These are phyloP conservation scores for Rana temporaria DNA, from an alignment of 2,113 vertebrate species.

Conservation along the genomic window DNA sequence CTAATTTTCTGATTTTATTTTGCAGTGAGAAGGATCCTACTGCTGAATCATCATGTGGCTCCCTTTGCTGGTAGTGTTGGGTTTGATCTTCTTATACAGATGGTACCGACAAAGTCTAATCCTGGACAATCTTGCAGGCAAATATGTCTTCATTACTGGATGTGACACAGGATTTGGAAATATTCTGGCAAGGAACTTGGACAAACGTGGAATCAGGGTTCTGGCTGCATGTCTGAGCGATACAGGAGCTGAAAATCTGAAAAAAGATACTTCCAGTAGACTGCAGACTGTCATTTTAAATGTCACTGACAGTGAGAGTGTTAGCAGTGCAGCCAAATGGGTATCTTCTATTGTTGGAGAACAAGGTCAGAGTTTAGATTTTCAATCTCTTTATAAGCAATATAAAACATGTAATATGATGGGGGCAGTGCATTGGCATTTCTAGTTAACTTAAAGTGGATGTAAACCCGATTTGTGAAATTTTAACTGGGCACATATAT, in stretches of 20 bases:
- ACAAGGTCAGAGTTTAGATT: not conserved
- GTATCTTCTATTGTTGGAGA: slow-evolving; percentile 58
- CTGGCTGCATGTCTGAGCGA: slow-evolving; percentile 80
- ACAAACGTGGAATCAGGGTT: slow-evolving; percentile 74
- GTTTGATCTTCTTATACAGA: not conserved
- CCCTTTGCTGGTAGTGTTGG: not conserved
- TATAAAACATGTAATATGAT: no score
- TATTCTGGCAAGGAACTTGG: slow-evolving; percentile 78
- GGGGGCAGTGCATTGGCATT: no score
- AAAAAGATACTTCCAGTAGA: slow-evolving; percentile 65
- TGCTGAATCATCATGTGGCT: not conserved
- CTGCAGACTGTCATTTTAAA: slow-evolving; percentile 79
- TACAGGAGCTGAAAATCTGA: slow-evolving; percentile 73
- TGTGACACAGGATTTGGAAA: slow-evolving; percentile 89
- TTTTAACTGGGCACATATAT: no score
- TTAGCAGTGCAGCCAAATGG: slow-evolving; percentile 63
- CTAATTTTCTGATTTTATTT: not conserved
- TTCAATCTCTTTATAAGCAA: no score
- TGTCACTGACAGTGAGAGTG: slow-evolving; percentile 54
- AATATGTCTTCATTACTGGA: slow-evolving; percentile 74
- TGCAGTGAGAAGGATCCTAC: not conserved
- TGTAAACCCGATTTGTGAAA: no score
- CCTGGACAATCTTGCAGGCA: slow-evolving; percentile 65
- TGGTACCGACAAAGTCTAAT: not conserved
- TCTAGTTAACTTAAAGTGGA: no score